These are phyloP conservation scores for Festucalex cinctus DNA, from an alignment of 2,113 vertebrate genomes.

Conservation along the genomic window DNA sequence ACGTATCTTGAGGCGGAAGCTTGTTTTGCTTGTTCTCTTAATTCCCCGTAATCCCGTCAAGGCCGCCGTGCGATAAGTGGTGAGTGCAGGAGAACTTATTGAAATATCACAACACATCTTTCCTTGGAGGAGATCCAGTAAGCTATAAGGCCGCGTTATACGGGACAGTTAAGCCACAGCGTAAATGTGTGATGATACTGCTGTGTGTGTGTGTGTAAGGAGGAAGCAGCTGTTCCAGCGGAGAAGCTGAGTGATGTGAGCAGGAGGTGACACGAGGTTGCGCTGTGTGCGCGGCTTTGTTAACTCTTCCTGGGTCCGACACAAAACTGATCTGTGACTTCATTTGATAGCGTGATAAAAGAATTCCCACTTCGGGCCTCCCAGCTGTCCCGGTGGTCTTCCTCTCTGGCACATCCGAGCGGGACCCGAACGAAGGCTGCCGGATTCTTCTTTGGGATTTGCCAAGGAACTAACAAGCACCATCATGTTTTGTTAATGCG, in stretches of 20 bases:
- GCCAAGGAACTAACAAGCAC: constrained; percentile 21
- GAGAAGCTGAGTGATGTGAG: constrained; percentile 70
- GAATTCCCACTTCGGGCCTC: constrained; percentile 31
- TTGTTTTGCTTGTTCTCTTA: constrained; percentile 17
- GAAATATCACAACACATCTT: constrained; percentile 40
- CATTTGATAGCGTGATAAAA: constrained; percentile 66
- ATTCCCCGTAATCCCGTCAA: constrained; percentile 25
- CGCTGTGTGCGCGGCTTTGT: constrained; percentile 61
- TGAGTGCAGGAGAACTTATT: constrained; percentile 28
- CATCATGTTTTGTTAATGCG: constrained; percentile 25
- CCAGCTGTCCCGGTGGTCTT: constrained; percentile 68
- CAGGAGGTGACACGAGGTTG: constrained; percentile 65
- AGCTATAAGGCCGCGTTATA: constrained; percentile 31
- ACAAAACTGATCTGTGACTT: constrained; percentile 50
- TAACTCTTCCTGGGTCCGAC: constrained; percentile 48
- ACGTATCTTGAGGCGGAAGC: constrained; percentile 10
- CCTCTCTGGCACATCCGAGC: constrained; percentile 4
- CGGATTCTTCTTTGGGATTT: constrained; percentile 18
- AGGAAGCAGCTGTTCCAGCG: constrained; percentile 69
- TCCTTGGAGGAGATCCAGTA: constrained; percentile 32
- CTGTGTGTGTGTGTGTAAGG: constrained; percentile 18
- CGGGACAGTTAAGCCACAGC: constrained; percentile 62
- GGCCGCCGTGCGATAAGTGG: constrained; percentile 15
- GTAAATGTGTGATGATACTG: constrained; percentile 61
- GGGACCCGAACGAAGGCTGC: constrained; percentile 35